Percentiles rank a stretch among this genome's conserved stretches.
phyloP scores from a whole-genome alignment of 37 sponge, comb jelly and placozoan species.

The Lycopodina hypogea region DNA sequence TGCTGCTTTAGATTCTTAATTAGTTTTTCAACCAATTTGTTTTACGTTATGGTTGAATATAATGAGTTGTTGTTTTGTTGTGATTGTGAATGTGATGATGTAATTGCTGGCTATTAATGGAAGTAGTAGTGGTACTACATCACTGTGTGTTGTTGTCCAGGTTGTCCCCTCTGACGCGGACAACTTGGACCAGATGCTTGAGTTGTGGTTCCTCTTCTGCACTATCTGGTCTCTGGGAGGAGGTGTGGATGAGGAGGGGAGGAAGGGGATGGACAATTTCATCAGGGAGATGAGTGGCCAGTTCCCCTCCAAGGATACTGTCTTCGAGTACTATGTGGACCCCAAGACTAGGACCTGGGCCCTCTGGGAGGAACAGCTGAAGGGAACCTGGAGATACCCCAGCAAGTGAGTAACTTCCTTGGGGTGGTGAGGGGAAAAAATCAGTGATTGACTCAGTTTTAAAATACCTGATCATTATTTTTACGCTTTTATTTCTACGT shows the following conservation, averaged over 20 bases:
- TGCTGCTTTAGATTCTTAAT: too few species aligned
- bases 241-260: slow-evolving; percentile 89
- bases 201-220: slow-evolving; percentile 97
- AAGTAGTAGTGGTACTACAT: too few species aligned
- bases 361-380: slow-evolving; percentile 97
- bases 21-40: too few species aligned
- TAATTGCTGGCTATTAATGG: too few species aligned
- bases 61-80: too few species aligned
- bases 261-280: slow-evolving; percentile 94
- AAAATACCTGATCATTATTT: too few species aligned
- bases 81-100: too few species aligned
- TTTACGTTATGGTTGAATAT: too few species aligned
- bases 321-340: slow-evolving; percentile 96
- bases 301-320: slow-evolving; percentile 96
- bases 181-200: slow-evolving; percentile 77
- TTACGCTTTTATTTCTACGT: too few species aligned
- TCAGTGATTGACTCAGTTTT: not conserved
- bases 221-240: slow-evolving; percentile 96
- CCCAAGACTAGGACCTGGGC: slow-evolving; percentile 89
- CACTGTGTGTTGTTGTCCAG: slow-evolving; percentile 41
- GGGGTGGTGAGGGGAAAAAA: too few species aligned
- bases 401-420: slow-evolving; percentile 51
- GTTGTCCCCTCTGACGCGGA: slow-evolving; percentile 89
- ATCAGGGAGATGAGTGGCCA: slow-evolving; percentile 93
- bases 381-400: slow-evolving; percentile 83